Evolutionary conservation across 2,113 vertebrate genomes (phyloP), one percentile per base, ranked within the genome.

Genomic region (Takifugu bimaculatus): DNA sequence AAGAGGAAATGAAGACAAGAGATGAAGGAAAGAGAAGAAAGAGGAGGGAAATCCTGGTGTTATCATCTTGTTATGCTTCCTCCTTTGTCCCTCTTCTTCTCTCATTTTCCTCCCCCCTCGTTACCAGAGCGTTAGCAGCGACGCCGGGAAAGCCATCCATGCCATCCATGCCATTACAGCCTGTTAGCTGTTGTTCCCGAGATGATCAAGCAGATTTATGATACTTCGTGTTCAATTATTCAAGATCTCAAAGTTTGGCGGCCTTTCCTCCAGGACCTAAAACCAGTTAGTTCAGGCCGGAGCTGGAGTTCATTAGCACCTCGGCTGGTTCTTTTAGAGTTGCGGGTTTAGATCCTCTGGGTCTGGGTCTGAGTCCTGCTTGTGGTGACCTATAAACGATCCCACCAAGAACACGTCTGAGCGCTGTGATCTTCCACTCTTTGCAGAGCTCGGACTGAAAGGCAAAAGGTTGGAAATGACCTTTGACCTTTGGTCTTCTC

Each of bases 181-280:
- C 25, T 39, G 39, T 77, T 76, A 85, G 80, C 87, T 80, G 78
- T 79, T 44, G 44, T 70, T 78, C 74, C 81, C 76, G 70, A 85
- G 78, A 88, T 73, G 81, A 77, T 87, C 68, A 49, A 70, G 78
- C 60, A 10, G 75, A 68, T 74, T 72, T 71, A 63, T 71, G 76
- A 86, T 75, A 75, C 77, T 81, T 69, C 14, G 57, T 29, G 26
- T 54, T 88, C 75, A 89, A 90, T 88, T 85, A 87, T 90, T 89
- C 72, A 90, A 65, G 66, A 68, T 56, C 84, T 87, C 78, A 83
- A 89, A 83, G 79, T 88, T 76, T 68, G 63, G 59, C 27, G 47
- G 52, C 59, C 35, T 69, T 66, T 70, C 51, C 39, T 68, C 35
- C 2, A 53, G 78, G 51, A 20, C 58, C 60, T 58, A 52, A 68